These are phyloP conservation scores for Acrocera orbiculus DNA, from an alignment of 2,888 invertebrate genomes.

Conservation along the genomic window DNA sequence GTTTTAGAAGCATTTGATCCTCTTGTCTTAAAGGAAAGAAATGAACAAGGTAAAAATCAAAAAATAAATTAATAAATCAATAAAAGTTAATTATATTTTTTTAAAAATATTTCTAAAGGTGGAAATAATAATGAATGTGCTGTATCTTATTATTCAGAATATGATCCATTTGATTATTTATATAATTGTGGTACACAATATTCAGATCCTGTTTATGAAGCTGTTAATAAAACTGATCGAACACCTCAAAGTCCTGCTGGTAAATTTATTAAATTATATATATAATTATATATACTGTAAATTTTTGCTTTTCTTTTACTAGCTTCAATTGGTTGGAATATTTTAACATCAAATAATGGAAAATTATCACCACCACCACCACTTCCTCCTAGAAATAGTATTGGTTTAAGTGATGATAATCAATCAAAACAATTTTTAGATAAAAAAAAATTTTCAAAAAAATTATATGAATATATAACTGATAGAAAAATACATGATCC, in stretches of 20 bases:
- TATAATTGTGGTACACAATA: slow-evolving; percentile 46
- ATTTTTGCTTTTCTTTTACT: too few species aligned
- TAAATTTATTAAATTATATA: too few species aligned
- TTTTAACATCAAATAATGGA: slow-evolving; percentile 4
- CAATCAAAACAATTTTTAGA: slow-evolving; percentile 9
- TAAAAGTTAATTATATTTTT: neutral
- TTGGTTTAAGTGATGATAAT: slow-evolving; percentile 1
- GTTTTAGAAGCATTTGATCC: slow-evolving; percentile 79
- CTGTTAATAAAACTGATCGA: slow-evolving; percentile 42
- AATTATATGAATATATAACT: slow-evolving; percentile 55
- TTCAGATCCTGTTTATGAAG: slow-evolving; percentile 53
- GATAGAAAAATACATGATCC: slow-evolving; percentile 50
- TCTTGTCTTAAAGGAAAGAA: slow-evolving; percentile 43
- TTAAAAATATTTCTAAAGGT: slow-evolving; percentile 19
- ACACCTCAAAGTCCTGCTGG: slow-evolving; percentile 32
- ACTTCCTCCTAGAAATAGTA: slow-evolving; percentile 39
- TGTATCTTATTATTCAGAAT: slow-evolving; percentile 53
- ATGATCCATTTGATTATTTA: slow-evolving; percentile 63
- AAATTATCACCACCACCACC: slow-evolving; percentile 34
- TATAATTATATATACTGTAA: too few species aligned
- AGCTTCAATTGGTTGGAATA: slow-evolving; percentile 27
- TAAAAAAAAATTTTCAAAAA: slow-evolving; percentile 18
- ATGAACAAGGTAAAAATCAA: slow-evolving; percentile 27
- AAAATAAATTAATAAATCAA: too few species aligned
- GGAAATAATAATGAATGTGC: slow-evolving; percentile 40